phyloP scores from a whole-genome alignment of 1,140 invertebrate genomes.

The Aplysia californica region DNA sequence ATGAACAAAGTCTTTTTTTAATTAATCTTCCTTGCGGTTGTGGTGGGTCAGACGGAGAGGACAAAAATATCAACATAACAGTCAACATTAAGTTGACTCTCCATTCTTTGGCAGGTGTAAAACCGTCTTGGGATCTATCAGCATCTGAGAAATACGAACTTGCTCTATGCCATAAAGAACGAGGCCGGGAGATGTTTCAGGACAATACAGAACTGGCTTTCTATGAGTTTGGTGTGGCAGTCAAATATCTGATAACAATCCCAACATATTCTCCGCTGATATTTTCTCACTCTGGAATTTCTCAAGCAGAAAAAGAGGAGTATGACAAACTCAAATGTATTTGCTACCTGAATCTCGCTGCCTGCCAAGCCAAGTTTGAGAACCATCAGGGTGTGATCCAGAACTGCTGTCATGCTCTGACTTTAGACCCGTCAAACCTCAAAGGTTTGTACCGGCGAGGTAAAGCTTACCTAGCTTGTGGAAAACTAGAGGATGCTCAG shows the following conservation, averaged over 20 bases:
- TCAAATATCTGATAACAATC: slow-evolving; percentile 45
- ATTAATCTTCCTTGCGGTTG: background rate
- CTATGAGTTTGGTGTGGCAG: slow-evolving; percentile 40
- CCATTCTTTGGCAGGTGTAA: slow-evolving; percentile 34
- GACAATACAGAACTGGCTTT: slow-evolving; percentile 46
- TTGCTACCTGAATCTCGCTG: slow-evolving; percentile 55
- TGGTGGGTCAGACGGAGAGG: background rate
- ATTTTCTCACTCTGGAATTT: no score
- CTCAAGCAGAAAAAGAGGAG: background rate
- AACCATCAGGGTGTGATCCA: slow-evolving; percentile 72
- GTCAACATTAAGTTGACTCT: slow-evolving; percentile 22
- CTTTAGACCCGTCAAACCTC: slow-evolving; percentile 73
- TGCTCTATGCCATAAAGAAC: slow-evolving; percentile 45
- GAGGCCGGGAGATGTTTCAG: slow-evolving; percentile 48
- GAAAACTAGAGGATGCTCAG: background rate
- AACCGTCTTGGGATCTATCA: slow-evolving; percentile 33
- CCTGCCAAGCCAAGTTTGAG: slow-evolving; percentile 73
- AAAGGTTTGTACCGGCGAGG: slow-evolving; percentile 69
- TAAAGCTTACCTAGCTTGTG: slow-evolving; percentile 37
- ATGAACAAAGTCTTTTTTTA: background rate
- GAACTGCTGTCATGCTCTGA: slow-evolving; percentile 74
- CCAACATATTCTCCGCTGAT: background rate
- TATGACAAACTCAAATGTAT: slow-evolving; percentile 36
- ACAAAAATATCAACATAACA: background rate
- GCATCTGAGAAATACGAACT: slow-evolving; percentile 42